Evolutionary conservation across 2,888 invertebrate species (phyloP), one percentile per base, ranked within the genome.

Genomic region (Nasonia oneida): DNA sequence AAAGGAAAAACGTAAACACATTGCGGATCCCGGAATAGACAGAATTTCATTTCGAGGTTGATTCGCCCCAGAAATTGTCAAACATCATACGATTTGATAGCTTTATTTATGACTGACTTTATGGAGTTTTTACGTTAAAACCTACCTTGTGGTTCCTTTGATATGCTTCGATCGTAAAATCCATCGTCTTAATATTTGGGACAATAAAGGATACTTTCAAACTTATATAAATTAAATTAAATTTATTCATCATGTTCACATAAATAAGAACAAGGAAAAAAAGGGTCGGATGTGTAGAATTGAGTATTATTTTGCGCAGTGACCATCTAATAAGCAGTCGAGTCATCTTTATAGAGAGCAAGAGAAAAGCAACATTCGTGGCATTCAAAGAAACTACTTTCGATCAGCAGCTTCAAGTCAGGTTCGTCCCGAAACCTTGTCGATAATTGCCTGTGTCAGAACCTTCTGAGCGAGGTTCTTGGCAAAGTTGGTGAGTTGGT

Each of bases 371-470:
- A 10, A 67, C 5, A 33, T 29, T 67, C 3, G 67, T 67, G 10
- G 23, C 29, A 67, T 67, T 14, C 14, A 3, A 29, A 1, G 14
- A 12, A n/a, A 67, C 12, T 33, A 67, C 5, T 29, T 29, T 14
- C 23, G 23, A 67, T 29, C 8, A 14, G 33, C 2, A 67, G 14
- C 3, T 14, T n/a, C 57, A 10, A 37, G 4, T 70, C 79, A 78
- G n/a, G 15, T 14, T 71, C 53, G 77, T 50, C 77, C 77, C 0
- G 83, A 47, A 4, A 93, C 89, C 87, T 90, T 92, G 76, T 93
- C 93, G 5, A 91, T 57, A 57, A 93, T 90, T 6, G 92, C 88
- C 83, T 92, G 92, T 0, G 92, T 90, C 1, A 92, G 33, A 6
- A 91, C 85, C 33, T 87, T 89, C 23, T 90, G 88, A n/a, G 92